Evolutionary conservation across 2,888 invertebrate species (phyloP).

Genomic region (Epirrhoe alternata): DNA sequence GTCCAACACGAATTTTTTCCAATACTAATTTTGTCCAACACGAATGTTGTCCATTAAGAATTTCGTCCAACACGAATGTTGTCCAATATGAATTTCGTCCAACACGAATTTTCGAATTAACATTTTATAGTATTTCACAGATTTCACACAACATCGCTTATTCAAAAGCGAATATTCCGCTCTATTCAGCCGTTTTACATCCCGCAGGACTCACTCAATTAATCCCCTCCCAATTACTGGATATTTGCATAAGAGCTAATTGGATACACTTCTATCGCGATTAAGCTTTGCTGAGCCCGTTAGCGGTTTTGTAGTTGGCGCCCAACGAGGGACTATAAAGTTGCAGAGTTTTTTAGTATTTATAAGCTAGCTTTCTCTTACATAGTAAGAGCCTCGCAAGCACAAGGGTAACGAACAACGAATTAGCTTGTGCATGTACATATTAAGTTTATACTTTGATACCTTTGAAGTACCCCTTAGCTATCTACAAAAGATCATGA

Average conservation of each 20-base stretch:
- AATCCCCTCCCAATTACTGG: slow-evolving; percentile 68
- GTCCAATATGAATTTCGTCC: too few relatives aligned
- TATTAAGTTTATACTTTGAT: too few relatives aligned
- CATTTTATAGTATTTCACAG: background rate
- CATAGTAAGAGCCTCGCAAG: too few relatives aligned
- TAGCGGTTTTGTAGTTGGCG: slow-evolving; percentile 48
- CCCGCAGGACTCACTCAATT: slow-evolving; percentile 50
- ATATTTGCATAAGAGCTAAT: slow-evolving; percentile 72
- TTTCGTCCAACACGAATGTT: too few relatives aligned
- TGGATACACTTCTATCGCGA: slow-evolving; percentile 58
- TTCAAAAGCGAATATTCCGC: slow-evolving; percentile 3
- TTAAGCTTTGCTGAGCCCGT: slow-evolving; percentile 35
- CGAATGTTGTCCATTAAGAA: too few relatives aligned
- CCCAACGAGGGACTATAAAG: slow-evolving; percentile 50
- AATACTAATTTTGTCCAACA: too few relatives aligned
- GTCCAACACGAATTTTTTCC: too few relatives aligned
- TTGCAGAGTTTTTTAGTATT: background rate
- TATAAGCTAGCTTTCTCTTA: background rate
- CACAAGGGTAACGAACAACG: too few relatives aligned
- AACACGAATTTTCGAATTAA: too few relatives aligned
- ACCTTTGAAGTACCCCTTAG: too few relatives aligned
- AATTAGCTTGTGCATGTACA: too few relatives aligned
- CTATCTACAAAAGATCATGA: too few relatives aligned
- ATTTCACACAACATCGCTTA: background rate
- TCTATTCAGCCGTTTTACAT: slow-evolving; percentile 19